These are phyloP conservation scores for Naja naja DNA, from an alignment of 2,113 vertebrate genomes.

Conservation along the genomic window DNA sequence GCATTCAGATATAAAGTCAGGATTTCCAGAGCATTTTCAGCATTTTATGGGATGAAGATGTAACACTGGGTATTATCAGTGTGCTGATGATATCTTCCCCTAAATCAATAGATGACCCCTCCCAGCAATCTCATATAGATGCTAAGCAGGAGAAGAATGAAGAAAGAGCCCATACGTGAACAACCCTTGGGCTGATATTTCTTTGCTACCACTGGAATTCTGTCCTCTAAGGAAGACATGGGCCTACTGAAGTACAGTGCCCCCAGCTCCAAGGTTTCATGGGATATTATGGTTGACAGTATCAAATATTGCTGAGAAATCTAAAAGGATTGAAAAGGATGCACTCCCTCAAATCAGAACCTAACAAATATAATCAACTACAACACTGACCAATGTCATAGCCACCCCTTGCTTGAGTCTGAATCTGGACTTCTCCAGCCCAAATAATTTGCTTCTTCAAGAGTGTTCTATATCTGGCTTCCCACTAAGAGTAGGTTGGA, in stretches of 20 bases:
- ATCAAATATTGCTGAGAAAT: neutral
- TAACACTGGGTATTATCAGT: neutral
- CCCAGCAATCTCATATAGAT: neutral
- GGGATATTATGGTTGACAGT: neutral
- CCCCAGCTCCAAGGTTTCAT: neutral
- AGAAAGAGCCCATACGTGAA: neutral
- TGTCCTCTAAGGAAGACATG: neutral
- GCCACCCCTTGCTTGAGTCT: neutral
- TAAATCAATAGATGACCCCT: neutral
- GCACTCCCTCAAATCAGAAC: neutral
- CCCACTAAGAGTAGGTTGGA: too few species aligned
- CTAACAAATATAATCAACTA: neutral
- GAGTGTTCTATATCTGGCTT: too few species aligned
- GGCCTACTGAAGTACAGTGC: neutral
- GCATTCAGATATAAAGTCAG: neutral
- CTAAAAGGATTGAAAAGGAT: too few species aligned
- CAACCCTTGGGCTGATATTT: neutral
- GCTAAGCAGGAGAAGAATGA: neutral
- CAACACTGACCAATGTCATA: neutral
- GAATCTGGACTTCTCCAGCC: neutral
- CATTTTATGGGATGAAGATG: neutral
- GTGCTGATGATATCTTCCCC: neutral
- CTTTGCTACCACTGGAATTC: neutral
- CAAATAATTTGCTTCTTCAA: neutral
- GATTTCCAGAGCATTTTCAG: neutral